Evolutionary conservation across 1,140 invertebrate species (phyloP), one percentile per base, ranked within the genome.

Genomic region (Brachionus calyciflorus): DNA sequence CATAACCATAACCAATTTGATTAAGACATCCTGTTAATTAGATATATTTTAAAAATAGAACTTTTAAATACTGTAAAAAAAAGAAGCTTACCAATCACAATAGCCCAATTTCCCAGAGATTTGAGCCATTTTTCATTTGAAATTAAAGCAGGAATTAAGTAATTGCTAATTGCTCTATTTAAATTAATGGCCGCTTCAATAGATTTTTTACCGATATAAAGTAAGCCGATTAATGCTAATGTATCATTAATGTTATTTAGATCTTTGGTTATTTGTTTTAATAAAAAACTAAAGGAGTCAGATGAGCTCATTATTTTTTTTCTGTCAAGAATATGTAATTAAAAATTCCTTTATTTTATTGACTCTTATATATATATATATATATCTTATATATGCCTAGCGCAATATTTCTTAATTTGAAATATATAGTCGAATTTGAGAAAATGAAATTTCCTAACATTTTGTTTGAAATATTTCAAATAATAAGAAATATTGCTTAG

Each of bases 31-130:
- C 69, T 73, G 21, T 57, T 57, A 49, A 55, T 28, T 5, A 46
- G 4, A 26, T 17, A 46, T 9, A 21, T 30, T 28, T 17, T 48
- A 49, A 14, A n/a, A n/a, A n/a, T n/a, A n/a, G n/a, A n/a, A n/a
- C n/a, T n/a, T n/a, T n/a, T n/a, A n/a, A n/a, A n/a, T n/a, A n/a
- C n/a, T n/a, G n/a, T n/a, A n/a, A n/a, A n/a, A n/a, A n/a, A n/a
- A n/a, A 12, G 12, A 30, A 33, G 10, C 14, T 17, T 49, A 73
- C 69, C 69, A 21, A 41, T 21, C 1, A 73, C 46, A 24, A 73
- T 49, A 1, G 69, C 69, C 69, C 69, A 73, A 41, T 73, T 73
- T 9, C 69, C 69, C 3, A 73, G 69, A 9, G 69, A 73, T 12
- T 51, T 73, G 3, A 73, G 6, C 69, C 69, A 73, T 49, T 51